Evolutionary conservation across 2,113 vertebrate species (phyloP), one percentile per base, ranked within the genome.

Genomic region (Pluvialis apricaria): DNA sequence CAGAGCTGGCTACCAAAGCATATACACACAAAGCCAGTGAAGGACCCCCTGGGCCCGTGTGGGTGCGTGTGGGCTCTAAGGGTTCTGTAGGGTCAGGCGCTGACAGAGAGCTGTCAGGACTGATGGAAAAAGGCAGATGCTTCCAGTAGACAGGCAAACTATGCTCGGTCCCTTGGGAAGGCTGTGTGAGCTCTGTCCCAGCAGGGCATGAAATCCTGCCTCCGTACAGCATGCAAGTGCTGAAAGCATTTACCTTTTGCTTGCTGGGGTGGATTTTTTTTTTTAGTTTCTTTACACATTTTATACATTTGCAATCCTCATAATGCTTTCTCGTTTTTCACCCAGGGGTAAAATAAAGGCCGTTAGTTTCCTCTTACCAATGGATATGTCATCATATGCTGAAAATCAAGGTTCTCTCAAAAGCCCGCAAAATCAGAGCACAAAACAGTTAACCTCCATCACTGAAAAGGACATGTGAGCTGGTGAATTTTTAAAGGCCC

Each of bases 351-450:
- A 99, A 96, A 98, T 98, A 86, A 99, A 99, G 97, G 98, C 99
- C 0, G 99, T 99, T 78, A 99, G 98, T 25, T 99, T 99, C 96
- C 98, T 99, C 79, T 97, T 99, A 86, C 99, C 99, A 3, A 95
- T 97, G 97, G 98, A 99, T 45, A 97, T 97, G 51, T 86, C 97
- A 85, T 70, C 96, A 14, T 78, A 88, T 64, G 89, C 98, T 97
- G 95, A 98, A 98, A 98, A 98, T 97, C 96, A 98, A 97, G 96
- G 71, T 65, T 98, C 94, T 92, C 96, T 94, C 71, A 97, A 98
- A 83, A 95, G 96, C 83, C 96, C 96, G 84, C 91, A 97, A 92
- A 98, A 98, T 95, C 94, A 97, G 75, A 97, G 86, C 85, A 51
- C 96, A 49, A 97, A 97, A 8, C 97, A 97, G 82, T 97, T 98